Base-by-base conservation (phyloP, 2,888 invertebrate genomes). In the Empis livida region DNA sequence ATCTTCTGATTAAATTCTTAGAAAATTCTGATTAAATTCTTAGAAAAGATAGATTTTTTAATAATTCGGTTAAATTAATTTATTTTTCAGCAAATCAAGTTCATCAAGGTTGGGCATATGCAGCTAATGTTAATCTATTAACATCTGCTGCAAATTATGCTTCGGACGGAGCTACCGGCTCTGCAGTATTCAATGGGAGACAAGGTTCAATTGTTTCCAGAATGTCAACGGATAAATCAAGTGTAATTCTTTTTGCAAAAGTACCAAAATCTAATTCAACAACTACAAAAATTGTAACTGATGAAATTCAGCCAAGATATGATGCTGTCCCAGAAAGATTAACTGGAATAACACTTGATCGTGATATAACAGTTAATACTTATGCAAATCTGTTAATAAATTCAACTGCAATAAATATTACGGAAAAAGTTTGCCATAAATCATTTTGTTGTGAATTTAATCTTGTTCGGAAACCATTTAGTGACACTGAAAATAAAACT, bases 31-130 rank as follows among this genome's bases (percentile, higher is more conserved):
- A n/a, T n/a, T n/a, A n/a, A n/a, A n/a, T n/a, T n/a, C n/a, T n/a
- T n/a, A n/a, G n/a, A n/a, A n/a, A n/a, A n/a, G n/a, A n/a, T n/a
- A n/a, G n/a, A n/a, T n/a, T n/a, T n/a, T n/a, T n/a, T n/a, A n/a
- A n/a, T n/a, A n/a, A n/a, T n/a, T n/a, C n/a, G n/a, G n/a, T n/a
- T n/a, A n/a, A n/a, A n/a, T n/a, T 5, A 20, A 20, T 20, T 20
- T 20, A 20, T 5, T 5, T 20, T 20, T 5, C 52, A 71, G 76
- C 76, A 3, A 59, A 73, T 3, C 78, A 79, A 57, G 62, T 71
- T 9, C 81, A 82, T 56, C 71, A 76, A 35, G 73, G 75, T 27
- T 82, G 78, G 75, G 72, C 82, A 0, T 70, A 73, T 54, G 72
- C 71, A 2, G 71, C 76, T 53, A 66, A 76, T 40, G 75, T 77